Percentiles rank a stretch among this genome's conserved stretches.
These are phyloP conservation scores for Onychostruthus taczanowskii DNA, from an alignment of 2,113 vertebrate species.

Conservation along the genomic window DNA sequence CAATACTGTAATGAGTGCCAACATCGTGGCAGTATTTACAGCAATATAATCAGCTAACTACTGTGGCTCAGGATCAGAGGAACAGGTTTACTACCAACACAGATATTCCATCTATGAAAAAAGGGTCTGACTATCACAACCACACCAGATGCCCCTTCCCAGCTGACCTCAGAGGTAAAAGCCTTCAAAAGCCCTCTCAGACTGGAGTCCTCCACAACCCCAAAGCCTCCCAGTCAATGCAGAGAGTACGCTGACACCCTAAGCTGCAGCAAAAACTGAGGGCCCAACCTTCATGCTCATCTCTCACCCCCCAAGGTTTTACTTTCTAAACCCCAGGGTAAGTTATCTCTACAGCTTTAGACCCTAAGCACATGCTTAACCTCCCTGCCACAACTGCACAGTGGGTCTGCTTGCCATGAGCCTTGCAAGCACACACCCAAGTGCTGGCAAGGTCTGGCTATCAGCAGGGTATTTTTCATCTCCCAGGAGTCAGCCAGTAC, in stretches of 20 bases:
- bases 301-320: background rate
- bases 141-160: background rate
- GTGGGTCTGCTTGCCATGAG: background rate
- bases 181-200: background rate
- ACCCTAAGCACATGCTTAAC: rapidly evolving
- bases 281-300: rapidly evolving
- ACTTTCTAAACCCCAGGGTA: background rate
- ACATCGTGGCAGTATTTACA: background rate
- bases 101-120: background rate
- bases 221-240: background rate
- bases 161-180: background rate
- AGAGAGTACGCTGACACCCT: rapidly evolving
- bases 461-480: background rate
- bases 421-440: background rate
- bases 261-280: background rate
- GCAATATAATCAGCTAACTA: background rate
- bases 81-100: background rate
- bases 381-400: background rate
- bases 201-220: background rate
- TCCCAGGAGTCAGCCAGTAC: background rate
- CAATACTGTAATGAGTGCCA: background rate
- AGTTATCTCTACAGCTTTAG: background rate
- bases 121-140: rapidly evolving
- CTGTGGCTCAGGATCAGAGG: background rate
- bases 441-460: background rate